phyloP scores from a whole-genome alignment of 1,140 invertebrate species.

The Argopecten irradians region DNA sequence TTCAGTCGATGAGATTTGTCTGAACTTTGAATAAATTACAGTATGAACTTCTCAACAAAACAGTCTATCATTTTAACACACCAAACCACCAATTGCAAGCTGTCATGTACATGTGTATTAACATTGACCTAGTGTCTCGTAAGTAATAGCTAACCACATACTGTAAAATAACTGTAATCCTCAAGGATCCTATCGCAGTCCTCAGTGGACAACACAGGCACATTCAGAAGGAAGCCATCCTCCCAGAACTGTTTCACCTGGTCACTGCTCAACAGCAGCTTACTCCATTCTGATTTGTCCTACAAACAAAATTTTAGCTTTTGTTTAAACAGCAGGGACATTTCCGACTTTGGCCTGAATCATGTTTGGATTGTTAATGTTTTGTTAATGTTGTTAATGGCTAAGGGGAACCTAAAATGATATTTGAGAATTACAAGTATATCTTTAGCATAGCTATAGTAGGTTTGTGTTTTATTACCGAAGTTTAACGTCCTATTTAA shows the following conservation, averaged over 20 bases:
- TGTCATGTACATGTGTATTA: no score
- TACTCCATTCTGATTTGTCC: constrained; percentile 61
- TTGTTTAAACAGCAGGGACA: background rate
- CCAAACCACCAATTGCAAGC: no score
- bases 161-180: constrained; percentile 69
- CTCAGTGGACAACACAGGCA: constrained; percentile 63
- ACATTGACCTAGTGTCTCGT: no score
- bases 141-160: constrained; percentile 54
- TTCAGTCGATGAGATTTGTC: no score
- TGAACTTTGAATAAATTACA: no score
- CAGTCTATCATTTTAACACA: no score
- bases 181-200: constrained; percentile 69
- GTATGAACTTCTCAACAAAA: no score
- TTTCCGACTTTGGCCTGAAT: no score
- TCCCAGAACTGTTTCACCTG: constrained; percentile 64
- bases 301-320: constrained; percentile 2
- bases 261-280: constrained; percentile 55
- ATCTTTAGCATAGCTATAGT: background rate
- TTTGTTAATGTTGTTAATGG: no score
- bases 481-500: background rate
- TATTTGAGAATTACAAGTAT: background rate
- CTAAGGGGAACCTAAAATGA: no score
- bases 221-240: constrained; percentile 68
- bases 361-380: no score
- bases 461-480: background rate